These are phyloP conservation scores for Calonectris borealis DNA, from an alignment of 2,113 vertebrate species.

Conservation along the genomic window DNA sequence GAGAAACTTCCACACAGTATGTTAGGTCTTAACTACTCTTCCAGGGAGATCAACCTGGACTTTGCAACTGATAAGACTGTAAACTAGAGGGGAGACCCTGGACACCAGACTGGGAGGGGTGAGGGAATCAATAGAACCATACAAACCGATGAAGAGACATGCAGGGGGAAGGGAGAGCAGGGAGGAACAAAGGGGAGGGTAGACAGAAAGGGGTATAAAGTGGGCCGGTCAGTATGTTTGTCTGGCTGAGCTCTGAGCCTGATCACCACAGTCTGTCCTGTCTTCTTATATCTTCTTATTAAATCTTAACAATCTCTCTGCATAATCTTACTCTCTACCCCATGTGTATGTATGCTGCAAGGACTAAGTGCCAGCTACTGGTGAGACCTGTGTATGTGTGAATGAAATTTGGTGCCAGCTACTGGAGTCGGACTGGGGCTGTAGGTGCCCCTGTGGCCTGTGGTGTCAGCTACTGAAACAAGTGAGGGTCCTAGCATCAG, in stretches of 20 bases:
- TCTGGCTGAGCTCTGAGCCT: background rate
- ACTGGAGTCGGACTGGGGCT: too few species aligned
- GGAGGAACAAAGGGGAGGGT: background rate
- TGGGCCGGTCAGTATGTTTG: background rate
- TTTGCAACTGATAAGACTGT: slow-evolving; percentile 1
- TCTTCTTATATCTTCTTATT: background rate
- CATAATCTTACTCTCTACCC: background rate
- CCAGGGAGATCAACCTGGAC: background rate
- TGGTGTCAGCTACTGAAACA: too few species aligned
- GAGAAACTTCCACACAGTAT: background rate
- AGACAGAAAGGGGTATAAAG: background rate
- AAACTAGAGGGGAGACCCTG: background rate
- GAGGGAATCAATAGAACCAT: background rate
- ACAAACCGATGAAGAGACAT: background rate
- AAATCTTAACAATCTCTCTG: background rate
- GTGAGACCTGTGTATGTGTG: too few species aligned
- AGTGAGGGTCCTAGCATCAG: too few species aligned
- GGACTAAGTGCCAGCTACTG: too few species aligned
- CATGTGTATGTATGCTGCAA: background rate
- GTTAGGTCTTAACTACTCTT: slow-evolving; percentile 2
- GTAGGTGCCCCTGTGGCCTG: too few species aligned
- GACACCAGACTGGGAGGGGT: background rate
- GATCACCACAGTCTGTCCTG: background rate
- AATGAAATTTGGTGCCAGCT: too few species aligned
- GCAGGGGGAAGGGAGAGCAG: background rate